phyloP scores from a whole-genome alignment of 2,797 vertebrate genomes.

The Betta splendens region DNA sequence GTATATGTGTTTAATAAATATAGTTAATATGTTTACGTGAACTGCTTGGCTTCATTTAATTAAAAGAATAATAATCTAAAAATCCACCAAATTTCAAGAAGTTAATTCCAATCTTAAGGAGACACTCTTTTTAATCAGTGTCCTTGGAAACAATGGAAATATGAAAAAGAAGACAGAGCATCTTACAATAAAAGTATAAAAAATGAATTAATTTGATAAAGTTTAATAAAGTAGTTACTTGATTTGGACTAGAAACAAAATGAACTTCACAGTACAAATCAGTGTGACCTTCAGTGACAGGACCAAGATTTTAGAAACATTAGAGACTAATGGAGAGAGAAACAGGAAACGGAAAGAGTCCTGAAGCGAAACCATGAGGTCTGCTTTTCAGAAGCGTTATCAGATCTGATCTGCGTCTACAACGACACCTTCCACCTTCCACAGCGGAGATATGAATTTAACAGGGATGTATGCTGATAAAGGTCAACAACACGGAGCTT shows the following conservation, averaged over 20 bases:
- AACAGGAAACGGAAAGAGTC: too few relatives aligned
- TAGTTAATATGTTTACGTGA: too few relatives aligned
- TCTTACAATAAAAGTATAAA: too few relatives aligned
- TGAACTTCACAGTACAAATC: neutral
- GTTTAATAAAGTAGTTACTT: too few relatives aligned
- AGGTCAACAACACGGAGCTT: neutral
- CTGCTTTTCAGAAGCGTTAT: neutral
- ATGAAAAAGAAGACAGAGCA: too few relatives aligned
- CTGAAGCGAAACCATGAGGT: neutral
- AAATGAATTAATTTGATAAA: too few relatives aligned
- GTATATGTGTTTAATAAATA: neutral
- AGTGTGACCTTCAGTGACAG: neutral
- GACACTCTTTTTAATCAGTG: too few relatives aligned
- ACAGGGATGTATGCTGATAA: neutral
- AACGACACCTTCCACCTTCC: neutral
- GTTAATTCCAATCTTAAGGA: too few relatives aligned
- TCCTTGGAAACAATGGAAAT: too few relatives aligned
- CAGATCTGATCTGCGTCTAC: neutral
- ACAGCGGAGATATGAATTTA: neutral
- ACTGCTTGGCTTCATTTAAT: too few relatives aligned
- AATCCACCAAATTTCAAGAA: neutral
- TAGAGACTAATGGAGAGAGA: too few relatives aligned
- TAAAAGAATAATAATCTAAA: neutral
- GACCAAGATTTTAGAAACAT: too few relatives aligned
- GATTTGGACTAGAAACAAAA: neutral